A percentile compares a stretch with the other conserved stretches of the same genome.
phyloP scores from a whole-genome alignment of 2,888 invertebrate species.

The Andrena flavipes region DNA sequence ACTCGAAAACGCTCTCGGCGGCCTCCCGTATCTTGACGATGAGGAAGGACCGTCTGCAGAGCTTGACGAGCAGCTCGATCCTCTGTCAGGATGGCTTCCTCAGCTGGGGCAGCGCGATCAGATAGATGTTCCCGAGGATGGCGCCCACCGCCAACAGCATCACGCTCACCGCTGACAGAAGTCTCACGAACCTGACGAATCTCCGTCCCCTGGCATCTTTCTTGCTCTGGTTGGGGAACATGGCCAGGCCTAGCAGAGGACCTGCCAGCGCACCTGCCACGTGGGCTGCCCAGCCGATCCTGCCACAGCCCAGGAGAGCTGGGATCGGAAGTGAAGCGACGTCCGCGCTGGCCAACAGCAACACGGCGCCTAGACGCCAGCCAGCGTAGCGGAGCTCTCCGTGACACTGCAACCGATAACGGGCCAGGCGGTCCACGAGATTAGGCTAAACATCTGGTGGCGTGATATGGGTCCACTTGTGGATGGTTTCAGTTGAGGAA shows the following conservation, averaged over 20 bases:
- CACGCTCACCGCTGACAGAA: constrained; percentile 81
- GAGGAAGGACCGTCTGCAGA: constrained; percentile 82
- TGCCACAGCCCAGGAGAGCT: constrained; percentile 80
- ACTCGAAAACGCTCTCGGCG: constrained; percentile 81
- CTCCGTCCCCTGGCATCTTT: constrained; percentile 81
- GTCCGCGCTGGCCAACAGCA: constrained; percentile 89
- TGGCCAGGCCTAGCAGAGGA: constrained; percentile 87
- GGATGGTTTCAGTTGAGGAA: neutral
- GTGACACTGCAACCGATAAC: constrained; percentile 79
- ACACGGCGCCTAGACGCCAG: constrained; percentile 86
- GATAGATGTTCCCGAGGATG: constrained; percentile 82
- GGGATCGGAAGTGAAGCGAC: constrained; percentile 85
- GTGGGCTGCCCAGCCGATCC: constrained; percentile 90
- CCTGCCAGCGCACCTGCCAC: constrained; percentile 89
- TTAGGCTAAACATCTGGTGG: neutral
- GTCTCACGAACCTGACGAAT: constrained; percentile 82
- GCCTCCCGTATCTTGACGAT: constrained; percentile 82
- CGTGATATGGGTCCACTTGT: neutral
- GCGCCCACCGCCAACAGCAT: constrained; percentile 81
- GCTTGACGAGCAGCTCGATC: constrained; percentile 81
- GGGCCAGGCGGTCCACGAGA: neutral
- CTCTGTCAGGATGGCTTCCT: constrained; percentile 82
- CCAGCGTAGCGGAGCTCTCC: constrained; percentile 83
- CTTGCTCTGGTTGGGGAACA: constrained; percentile 85
- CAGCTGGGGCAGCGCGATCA: constrained; percentile 82